Conservation (phyloP, 2,888 invertebrate genomes). For the Melipona beecheii region DNA sequence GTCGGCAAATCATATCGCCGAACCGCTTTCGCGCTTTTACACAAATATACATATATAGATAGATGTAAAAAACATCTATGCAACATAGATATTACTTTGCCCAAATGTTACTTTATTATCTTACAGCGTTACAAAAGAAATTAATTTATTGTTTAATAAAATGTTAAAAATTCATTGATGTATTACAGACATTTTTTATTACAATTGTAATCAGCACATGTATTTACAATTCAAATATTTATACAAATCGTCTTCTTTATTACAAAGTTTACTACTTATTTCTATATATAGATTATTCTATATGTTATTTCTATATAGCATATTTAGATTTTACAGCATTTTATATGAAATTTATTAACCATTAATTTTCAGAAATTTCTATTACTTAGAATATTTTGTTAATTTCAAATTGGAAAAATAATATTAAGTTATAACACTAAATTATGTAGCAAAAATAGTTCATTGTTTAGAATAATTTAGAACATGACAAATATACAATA, state of each 20-base stretch:
- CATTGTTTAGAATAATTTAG: not conserved
- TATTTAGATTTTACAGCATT: not conserved
- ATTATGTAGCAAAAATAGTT: not conserved
- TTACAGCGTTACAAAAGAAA: not conserved
- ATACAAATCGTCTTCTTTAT: not conserved
- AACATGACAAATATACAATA: not conserved
- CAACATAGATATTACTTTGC: not conserved
- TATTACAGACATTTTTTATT: not conserved
- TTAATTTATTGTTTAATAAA: constrained; percentile 3
- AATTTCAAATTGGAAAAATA: not conserved
- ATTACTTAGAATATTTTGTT: not conserved
- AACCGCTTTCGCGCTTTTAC: constrained; percentile 21
- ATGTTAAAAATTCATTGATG: not conserved
- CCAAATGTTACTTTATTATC: not conserved
- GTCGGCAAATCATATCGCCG: not conserved
- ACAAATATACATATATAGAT: constrained; percentile 5
- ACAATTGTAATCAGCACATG: not conserved
- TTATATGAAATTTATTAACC: not conserved
- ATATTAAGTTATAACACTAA: not conserved
- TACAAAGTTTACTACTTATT: not conserved
- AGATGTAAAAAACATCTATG: not conserved
- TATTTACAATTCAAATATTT: not conserved
- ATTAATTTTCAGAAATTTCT: not conserved
- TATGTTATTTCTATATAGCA: not conserved
- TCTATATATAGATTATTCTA: not conserved